A percentile compares a stretch with the other conserved stretches of the same genome.
phyloP scores from a whole-genome alignment of 2,113 vertebrate species.

The Budorcas taxicolor region DNA sequence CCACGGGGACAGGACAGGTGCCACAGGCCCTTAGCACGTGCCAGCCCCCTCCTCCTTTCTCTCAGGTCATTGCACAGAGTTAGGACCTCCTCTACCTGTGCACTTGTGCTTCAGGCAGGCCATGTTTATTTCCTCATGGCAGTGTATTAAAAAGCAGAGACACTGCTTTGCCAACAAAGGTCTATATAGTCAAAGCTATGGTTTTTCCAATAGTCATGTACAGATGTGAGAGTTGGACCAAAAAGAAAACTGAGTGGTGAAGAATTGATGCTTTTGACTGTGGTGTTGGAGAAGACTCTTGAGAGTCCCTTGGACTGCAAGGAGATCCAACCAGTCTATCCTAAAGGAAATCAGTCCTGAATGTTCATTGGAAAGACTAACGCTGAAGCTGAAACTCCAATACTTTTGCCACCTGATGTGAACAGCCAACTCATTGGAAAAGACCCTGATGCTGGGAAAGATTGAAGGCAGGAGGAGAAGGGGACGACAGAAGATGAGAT shows the following conservation, averaged over 20 bases:
- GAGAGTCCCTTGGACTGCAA: background rate
- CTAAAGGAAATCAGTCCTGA: background rate
- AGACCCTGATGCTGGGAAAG: background rate
- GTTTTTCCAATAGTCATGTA: background rate
- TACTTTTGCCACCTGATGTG: background rate
- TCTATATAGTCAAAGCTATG: background rate
- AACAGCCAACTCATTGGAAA: background rate
- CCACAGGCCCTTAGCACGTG: background rate
- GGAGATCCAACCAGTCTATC: background rate
- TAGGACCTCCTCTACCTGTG: background rate
- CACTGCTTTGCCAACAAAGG: background rate
- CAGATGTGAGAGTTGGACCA: background rate
- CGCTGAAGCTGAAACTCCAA: background rate
- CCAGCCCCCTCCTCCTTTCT: background rate
- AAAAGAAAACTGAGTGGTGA: background rate
- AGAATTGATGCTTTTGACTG: background rate
- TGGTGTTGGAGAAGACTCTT: background rate
- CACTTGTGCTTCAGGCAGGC: background rate
- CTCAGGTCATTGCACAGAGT: background rate
- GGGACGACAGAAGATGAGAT: rapidly evolving
- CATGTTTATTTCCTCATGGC: background rate
- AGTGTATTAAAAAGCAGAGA: background rate
- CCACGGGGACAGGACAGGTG: rapidly evolving
- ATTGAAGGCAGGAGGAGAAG: background rate
- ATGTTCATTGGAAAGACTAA: background rate